A percentile compares a stretch with the other conserved stretches of the same genome.
Conservation (phyloP, 2,113 vertebrate genomes). For the Prionailurus bengalensis region DNA sequence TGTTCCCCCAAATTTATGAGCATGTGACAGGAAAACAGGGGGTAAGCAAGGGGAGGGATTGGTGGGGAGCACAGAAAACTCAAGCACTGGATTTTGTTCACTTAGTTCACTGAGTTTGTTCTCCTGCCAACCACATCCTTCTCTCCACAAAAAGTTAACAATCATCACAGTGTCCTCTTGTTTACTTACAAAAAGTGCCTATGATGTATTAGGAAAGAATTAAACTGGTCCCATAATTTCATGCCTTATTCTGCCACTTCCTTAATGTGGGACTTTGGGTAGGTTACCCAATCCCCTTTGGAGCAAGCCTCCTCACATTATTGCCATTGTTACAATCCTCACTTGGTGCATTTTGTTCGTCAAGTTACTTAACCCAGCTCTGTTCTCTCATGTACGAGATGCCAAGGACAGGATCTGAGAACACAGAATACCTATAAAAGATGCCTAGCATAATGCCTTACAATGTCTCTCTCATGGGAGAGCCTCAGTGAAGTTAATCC, state of each 20-base stretch:
- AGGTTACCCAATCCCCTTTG: background rate
- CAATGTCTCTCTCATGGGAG: background rate
- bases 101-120: background rate
- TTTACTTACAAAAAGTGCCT: slow-evolving; percentile 28
- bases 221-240: background rate
- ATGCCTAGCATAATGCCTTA: background rate
- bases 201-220: slow-evolving; percentile 4
- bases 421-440: background rate
- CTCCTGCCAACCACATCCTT: background rate
- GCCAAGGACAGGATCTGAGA: background rate
- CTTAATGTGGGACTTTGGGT: background rate
- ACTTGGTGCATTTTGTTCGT: background rate
- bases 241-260: background rate
- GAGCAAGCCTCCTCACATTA: background rate
- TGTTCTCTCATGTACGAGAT: background rate
- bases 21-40: background rate
- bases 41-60: background rate
- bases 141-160: background rate
- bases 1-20: background rate
- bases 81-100: background rate
- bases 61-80: background rate
- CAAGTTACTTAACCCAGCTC: background rate
- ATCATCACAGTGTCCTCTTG: background rate
- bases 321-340: background rate
- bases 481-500: background rate